Percentiles rank a stretch among this genome's conserved stretches.
Conservation (phyloP, 2,113 vertebrate genomes). For the Podarcis cretensis region DNA sequence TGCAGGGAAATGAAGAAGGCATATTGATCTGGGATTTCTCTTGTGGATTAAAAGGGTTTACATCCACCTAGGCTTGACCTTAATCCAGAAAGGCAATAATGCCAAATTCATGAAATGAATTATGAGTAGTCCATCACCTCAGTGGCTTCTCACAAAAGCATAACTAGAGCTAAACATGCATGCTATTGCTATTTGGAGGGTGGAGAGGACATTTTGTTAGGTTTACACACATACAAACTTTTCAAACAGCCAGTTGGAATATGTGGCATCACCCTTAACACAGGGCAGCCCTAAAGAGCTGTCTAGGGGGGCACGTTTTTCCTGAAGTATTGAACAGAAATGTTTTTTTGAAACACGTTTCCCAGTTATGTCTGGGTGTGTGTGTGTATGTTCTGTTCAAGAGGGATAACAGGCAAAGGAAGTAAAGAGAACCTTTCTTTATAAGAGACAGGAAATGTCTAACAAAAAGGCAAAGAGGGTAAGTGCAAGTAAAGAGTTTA, state of each 20-base stretch:
- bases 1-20: slow-evolving; percentile 49
- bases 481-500: too few relatives aligned
- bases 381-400: not conserved
- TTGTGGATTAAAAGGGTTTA: slow-evolving; percentile 61
- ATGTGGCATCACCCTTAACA: not conserved
- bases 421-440: not conserved
- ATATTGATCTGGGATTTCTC: slow-evolving; percentile 47
- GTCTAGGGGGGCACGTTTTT: not conserved
- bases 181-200: slow-evolving; percentile 47
- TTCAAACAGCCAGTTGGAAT: slow-evolving; percentile 3
- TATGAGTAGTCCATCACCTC: slow-evolving; percentile 41
- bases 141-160: slow-evolving; percentile 56
- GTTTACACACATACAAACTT: slow-evolving; percentile 29
- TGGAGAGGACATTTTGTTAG: slow-evolving; percentile 3
- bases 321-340: not conserved
- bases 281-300: not conserved
- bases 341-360: not conserved
- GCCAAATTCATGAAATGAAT: slow-evolving; percentile 62
- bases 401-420: not conserved
- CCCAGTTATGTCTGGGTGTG: not conserved
- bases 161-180: slow-evolving; percentile 55
- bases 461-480: not conserved
- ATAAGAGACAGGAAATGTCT: not conserved
- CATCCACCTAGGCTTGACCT: slow-evolving; percentile 52
- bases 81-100: slow-evolving; percentile 52